phyloP scores from a whole-genome alignment of 2,797 vertebrate genomes.

The Enteromius radiatus region DNA sequence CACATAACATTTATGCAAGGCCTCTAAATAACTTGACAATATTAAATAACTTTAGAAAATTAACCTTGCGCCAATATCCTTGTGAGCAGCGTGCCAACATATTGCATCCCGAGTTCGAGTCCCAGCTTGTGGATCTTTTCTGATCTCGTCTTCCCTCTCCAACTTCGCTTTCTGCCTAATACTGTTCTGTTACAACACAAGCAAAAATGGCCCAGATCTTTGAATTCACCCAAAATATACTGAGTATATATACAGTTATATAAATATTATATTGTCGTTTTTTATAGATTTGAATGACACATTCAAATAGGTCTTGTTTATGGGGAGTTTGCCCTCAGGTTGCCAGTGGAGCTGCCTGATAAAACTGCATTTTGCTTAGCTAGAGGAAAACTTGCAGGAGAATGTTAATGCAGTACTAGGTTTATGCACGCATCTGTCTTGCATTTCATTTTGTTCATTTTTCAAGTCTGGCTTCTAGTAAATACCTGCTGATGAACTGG shows the following conservation, averaged over 20 bases:
- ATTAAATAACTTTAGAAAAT: not conserved
- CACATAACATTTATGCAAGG: not conserved
- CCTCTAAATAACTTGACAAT: not conserved
- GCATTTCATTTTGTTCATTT: slow-evolving; percentile 8
- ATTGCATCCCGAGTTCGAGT: not conserved
- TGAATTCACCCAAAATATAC: not conserved
- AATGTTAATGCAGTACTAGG: not conserved
- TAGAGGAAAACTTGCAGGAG: not conserved
- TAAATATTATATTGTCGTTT: not conserved
- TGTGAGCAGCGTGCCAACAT: not conserved
- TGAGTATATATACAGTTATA: too few relatives aligned
- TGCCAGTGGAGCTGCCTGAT: not conserved
- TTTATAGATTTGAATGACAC: not conserved
- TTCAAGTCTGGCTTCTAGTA: slow-evolving; percentile 34
- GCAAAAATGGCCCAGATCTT: not conserved
- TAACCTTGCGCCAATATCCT: not conserved
- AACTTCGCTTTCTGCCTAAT: not conserved
- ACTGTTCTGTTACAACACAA: not conserved
- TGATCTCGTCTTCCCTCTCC: not conserved
- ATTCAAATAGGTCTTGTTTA: not conserved
- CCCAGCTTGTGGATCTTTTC: not conserved
- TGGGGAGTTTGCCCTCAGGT: not conserved
- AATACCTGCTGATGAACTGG: slow-evolving; percentile 61
- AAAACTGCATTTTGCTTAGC: not conserved
- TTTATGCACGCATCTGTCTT: slow-evolving; percentile 7